These are phyloP conservation scores for Tryphoninae sp. DNA, from an alignment of 2,888 invertebrate species.

Conservation along the genomic window DNA sequence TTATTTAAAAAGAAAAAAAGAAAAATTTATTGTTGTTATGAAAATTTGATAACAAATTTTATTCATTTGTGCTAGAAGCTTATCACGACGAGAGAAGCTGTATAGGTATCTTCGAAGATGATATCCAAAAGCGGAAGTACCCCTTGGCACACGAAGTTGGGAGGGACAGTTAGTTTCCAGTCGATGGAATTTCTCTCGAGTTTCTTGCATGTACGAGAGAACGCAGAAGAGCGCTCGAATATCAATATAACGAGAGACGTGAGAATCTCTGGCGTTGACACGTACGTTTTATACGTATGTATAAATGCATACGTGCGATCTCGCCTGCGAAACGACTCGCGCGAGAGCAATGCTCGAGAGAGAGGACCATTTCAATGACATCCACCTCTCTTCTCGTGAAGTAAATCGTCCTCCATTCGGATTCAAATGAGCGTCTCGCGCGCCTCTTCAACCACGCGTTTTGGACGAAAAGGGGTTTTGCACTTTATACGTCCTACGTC, in stretches of 20 bases:
- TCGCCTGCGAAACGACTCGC: conserved; percentile 51
- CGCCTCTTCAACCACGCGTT: conserved; percentile 66
- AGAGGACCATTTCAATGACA: conserved; percentile 75
- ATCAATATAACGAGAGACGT: conserved; percentile 41
- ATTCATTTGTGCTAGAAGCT: background rate
- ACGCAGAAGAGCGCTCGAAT: conserved; percentile 22
- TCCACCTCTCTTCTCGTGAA: conserved; percentile 71
- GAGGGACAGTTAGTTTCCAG: conserved; percentile 65
- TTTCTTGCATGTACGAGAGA: background rate
- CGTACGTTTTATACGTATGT: conserved; percentile 26
- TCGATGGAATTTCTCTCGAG: conserved; percentile 72
- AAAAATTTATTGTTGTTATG: no score
- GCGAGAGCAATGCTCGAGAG: conserved; percentile 28
- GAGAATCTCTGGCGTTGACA: conserved; percentile 50
- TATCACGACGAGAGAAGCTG: conserved; percentile 4
- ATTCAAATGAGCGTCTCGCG: conserved; percentile 80
- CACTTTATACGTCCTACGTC: background rate
- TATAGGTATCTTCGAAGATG: background rate
- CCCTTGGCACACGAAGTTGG: background rate
- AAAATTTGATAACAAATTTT: no score
- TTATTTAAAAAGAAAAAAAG: no score
- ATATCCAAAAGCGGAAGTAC: conserved; percentile 36
- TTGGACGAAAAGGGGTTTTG: conserved; percentile 3
- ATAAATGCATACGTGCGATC: conserved; percentile 20
- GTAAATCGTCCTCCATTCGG: conserved; percentile 80